These are phyloP conservation scores for Drosophila pseudotakahashii DNA, from an alignment of 2,888 invertebrate genomes.

Conservation along the genomic window DNA sequence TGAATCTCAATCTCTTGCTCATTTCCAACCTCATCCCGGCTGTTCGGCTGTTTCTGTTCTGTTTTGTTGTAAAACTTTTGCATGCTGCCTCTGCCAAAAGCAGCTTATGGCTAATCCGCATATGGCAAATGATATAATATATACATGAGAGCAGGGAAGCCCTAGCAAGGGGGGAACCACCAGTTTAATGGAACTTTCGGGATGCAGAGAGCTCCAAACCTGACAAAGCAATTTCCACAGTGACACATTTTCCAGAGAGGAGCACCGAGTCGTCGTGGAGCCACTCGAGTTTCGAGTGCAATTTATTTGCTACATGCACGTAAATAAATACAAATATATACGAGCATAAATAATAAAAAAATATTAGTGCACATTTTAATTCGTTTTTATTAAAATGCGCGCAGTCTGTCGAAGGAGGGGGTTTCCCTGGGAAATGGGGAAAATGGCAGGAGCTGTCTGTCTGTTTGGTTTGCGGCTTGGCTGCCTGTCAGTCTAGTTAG, in stretches of 20 bases:
- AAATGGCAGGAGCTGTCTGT: conserved; percentile 24
- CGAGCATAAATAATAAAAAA: conserved; percentile 71
- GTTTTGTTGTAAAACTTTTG: conserved; percentile 39
- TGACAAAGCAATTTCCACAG: conserved; percentile 64
- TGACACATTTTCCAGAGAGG: conserved; percentile 59
- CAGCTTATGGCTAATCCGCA: conserved; percentile 76
- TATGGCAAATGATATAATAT: conserved; percentile 78
- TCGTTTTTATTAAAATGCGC: conserved; percentile 68
- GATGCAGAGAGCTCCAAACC: conserved; percentile 42
- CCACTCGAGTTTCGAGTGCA: conserved; percentile 55
- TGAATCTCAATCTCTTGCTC: conserved; percentile 19
- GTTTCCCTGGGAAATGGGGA: background rate
- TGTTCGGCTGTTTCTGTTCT: conserved; percentile 11
- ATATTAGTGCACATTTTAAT: conserved; percentile 78
- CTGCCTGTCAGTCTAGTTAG: conserved; percentile 27
- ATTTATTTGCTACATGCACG: conserved; percentile 67
- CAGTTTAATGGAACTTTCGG: conserved; percentile 21
- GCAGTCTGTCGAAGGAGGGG: conserved; percentile 13
- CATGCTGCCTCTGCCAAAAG: conserved; percentile 51
- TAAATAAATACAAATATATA: conserved; percentile 62
- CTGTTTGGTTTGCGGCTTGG: conserved; percentile 58
- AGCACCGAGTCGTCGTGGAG: no score
- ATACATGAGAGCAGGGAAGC: conserved; percentile 43
- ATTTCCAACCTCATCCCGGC: conserved; percentile 27
- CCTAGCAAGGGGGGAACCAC: background rate